Conservation (phyloP, 2,113 vertebrate genomes). For the Datnioides undecimradiatus region DNA sequence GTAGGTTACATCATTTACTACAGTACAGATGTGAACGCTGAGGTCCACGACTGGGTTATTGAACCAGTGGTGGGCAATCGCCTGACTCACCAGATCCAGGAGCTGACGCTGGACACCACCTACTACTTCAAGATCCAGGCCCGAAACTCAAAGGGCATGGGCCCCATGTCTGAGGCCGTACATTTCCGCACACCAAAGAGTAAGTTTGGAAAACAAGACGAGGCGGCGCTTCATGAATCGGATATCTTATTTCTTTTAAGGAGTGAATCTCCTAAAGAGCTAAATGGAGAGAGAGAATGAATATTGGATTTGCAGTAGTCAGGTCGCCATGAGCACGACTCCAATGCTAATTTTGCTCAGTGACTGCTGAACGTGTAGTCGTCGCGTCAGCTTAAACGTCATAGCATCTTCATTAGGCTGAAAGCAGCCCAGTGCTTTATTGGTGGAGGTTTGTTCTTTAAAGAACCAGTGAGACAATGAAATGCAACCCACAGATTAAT, state of each 20-base stretch:
- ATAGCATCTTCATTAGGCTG: background rate
- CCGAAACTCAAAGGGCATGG: slow-evolving; percentile 99
- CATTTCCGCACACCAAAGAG: slow-evolving; percentile 98
- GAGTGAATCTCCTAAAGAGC: background rate
- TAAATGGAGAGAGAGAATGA: background rate
- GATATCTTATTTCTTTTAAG: background rate
- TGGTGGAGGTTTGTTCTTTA: background rate
- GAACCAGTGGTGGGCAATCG: slow-evolving; percentile 97
- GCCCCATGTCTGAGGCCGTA: slow-evolving; percentile 97
- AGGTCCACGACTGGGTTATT: slow-evolving; percentile 98
- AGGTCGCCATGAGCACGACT: background rate
- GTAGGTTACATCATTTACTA: slow-evolving; percentile 99
- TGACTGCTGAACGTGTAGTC: background rate
- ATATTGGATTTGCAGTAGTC: slow-evolving; percentile 3
- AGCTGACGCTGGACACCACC: slow-evolving; percentile 94
- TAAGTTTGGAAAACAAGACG: slow-evolving; percentile 64
- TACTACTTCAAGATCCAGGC: slow-evolving; percentile 99
- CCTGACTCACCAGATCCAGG: slow-evolving; percentile 98
- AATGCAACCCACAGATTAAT: background rate
- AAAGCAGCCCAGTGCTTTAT: background rate
- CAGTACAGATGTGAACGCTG: slow-evolving; percentile 96
- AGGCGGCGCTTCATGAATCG: background rate
- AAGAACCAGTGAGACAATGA: background rate
- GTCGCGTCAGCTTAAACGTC: background rate
- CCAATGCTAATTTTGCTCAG: background rate